Percentiles rank a stretch among this genome's conserved stretches.
These are phyloP conservation scores for Caenorhabditis brenneri DNA, from an alignment of 1,140 invertebrate species.

Conservation along the genomic window DNA sequence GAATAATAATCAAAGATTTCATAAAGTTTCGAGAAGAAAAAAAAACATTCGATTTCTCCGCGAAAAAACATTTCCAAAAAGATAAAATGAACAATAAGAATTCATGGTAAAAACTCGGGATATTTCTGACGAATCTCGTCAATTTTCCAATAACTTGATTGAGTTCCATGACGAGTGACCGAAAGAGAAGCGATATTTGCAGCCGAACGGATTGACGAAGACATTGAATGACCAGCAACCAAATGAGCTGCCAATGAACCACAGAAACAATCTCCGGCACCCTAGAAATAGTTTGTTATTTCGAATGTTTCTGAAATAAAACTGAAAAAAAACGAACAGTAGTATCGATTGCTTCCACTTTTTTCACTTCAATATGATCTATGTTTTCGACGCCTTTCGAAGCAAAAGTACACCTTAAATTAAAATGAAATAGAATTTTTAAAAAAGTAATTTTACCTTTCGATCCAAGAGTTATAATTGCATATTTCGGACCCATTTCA, in stretches of 20 bases:
- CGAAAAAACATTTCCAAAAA: no score
- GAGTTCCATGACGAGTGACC: constrained; percentile 44
- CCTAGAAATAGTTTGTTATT: constrained; percentile 10
- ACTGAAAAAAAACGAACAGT: constrained; percentile 72
- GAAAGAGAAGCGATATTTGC: constrained; percentile 44
- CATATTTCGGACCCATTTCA: constrained; percentile 77
- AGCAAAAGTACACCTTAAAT: no score
- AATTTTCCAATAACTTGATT: constrained; percentile 43
- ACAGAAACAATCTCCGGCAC: constrained; percentile 53
- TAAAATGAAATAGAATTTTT: background rate
- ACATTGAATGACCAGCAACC: constrained; percentile 7
- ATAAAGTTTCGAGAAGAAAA: no score
- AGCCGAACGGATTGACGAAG: background rate
- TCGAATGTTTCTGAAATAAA: no score
- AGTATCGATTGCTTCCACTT: constrained; percentile 83
- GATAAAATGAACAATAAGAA: no score
- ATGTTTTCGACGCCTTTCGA: no score
- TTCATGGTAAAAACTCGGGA: constrained; percentile 13
- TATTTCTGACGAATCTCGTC: constrained; percentile 43
- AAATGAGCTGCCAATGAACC: constrained; percentile 31
- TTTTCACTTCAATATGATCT: constrained; percentile 74
- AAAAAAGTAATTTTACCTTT: constrained; percentile 60
- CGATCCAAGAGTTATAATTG: constrained; percentile 82
- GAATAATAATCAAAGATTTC: no score
- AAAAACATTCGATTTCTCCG: no score